These are phyloP conservation scores for Pseudorhombus dupliciocellatus DNA, from an alignment of 2,113 vertebrate species.

Conservation along the genomic window DNA sequence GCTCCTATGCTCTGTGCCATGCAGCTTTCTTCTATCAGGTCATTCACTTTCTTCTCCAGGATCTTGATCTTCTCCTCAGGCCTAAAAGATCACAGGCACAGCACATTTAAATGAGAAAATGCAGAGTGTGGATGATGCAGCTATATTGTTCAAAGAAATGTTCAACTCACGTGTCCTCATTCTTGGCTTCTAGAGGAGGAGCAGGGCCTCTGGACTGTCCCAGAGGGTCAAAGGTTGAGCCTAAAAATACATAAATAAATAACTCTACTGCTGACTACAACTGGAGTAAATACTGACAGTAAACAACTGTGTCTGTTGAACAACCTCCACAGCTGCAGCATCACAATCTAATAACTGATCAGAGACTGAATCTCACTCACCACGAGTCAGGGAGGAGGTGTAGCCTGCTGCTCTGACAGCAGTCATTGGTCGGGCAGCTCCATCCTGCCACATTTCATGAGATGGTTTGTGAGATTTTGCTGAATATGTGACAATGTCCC, in stretches of 20 bases:
- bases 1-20: slow-evolving; percentile 89
- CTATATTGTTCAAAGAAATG: background rate
- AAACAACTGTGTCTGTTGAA: too few species aligned
- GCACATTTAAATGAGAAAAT: background rate
- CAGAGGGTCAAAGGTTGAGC: slow-evolving; percentile 91
- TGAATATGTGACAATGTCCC: background rate
- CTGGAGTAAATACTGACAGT: too few species aligned
- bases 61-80: slow-evolving; percentile 94
- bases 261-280: too few species aligned
- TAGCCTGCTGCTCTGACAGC: slow-evolving; percentile 95
- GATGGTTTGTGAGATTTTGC: background rate
- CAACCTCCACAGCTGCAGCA: background rate
- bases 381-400: slow-evolving; percentile 85
- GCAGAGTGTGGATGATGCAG: background rate
- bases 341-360: background rate
- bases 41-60: slow-evolving; percentile 95
- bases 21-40: slow-evolving; percentile 96
- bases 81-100: slow-evolving; percentile 67
- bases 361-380: slow-evolving; percentile 67
- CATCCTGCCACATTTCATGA: slow-evolving; percentile 82
- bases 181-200: slow-evolving; percentile 89
- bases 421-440: slow-evolving; percentile 92
- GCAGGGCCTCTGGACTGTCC: slow-evolving; percentile 90
- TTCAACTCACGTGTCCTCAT: slow-evolving; percentile 88
- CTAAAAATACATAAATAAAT: slow-evolving; percentile 68